Conservation (phyloP, 1,140 invertebrate genomes). For the Eurosta solidaginis region DNA sequence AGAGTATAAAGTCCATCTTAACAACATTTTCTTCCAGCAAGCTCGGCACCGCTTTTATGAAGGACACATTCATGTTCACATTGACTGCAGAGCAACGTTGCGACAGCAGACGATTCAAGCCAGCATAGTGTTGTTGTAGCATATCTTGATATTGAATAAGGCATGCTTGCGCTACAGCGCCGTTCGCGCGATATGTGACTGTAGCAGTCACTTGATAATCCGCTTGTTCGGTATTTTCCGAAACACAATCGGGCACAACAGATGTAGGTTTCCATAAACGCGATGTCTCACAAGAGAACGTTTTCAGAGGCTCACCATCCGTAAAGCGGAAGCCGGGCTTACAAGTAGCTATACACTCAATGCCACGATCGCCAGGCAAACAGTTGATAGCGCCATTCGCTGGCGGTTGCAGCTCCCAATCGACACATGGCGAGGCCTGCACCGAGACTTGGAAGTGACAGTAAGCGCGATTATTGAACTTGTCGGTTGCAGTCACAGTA, state of each 20-base stretch:
- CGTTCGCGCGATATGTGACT: constrained; percentile 88
- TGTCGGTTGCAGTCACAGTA: constrained; percentile 87
- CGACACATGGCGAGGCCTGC: constrained; percentile 90
- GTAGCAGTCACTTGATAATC: constrained; percentile 88
- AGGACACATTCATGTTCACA: constrained; percentile 92
- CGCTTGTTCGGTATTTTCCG: constrained; percentile 91
- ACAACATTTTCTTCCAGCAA: constrained; percentile 85
- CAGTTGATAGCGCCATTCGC: constrained; percentile 89
- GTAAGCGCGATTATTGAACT: constrained; percentile 84
- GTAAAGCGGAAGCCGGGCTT: constrained; percentile 90
- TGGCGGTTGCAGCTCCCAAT: constrained; percentile 89
- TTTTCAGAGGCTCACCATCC: constrained; percentile 84
- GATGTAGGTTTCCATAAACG: constrained; percentile 81
- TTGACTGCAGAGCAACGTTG: constrained; percentile 92
- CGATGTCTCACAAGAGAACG: constrained; percentile 80
- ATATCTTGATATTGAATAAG: constrained; percentile 84
- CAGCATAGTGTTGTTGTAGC: constrained; percentile 78
- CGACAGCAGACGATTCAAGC: constrained; percentile 81
- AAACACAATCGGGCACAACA: constrained; percentile 91
- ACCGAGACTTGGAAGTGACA: constrained; percentile 94
- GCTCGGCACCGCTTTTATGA: constrained; percentile 77
- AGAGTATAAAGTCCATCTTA: constrained; percentile 84
- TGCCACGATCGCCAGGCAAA: constrained; percentile 73
- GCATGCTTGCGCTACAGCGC: constrained; percentile 82
- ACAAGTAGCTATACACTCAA: constrained; percentile 90